A percentile compares a stretch with the other conserved stretches of the same genome.
Evolutionary conservation across 2,888 invertebrate species (phyloP).

Genomic region (Thysanoteuthis rhombus): DNA sequence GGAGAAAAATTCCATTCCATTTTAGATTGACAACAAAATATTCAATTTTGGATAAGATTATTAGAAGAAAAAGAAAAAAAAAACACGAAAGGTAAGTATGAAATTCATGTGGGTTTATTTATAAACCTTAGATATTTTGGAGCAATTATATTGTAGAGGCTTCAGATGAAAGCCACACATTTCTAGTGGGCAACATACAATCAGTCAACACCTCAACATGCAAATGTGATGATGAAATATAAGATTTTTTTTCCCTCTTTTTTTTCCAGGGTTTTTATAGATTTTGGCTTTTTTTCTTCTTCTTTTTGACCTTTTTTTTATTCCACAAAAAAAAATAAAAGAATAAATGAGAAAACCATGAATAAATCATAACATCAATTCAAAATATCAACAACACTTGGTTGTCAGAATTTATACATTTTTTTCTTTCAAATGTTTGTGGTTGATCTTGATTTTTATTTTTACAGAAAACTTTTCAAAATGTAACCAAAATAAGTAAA

Average conservation of each 20-base stretch:
- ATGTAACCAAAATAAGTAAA: neutral
- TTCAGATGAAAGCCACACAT: neutral
- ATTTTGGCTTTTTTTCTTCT: neutral
- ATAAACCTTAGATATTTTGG: slow-evolving; percentile 12
- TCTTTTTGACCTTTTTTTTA: neutral
- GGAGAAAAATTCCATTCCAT: too few relatives aligned
- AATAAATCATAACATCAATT: neutral
- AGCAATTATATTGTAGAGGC: neutral
- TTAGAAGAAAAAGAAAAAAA: neutral
- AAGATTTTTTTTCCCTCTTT: neutral
- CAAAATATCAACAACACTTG: neutral
- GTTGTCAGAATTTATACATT: neutral
- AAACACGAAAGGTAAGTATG: neutral
- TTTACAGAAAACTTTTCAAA: neutral
- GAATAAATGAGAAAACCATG: neutral
- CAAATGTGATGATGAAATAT: neutral
- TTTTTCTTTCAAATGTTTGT: neutral
- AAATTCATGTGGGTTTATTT: slow-evolving; percentile 12
- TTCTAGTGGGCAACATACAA: neutral
- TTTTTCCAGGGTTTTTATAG: neutral
- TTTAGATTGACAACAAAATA: too few relatives aligned
- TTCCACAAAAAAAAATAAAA: neutral
- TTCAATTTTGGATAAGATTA: too few relatives aligned
- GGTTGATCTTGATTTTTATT: neutral
- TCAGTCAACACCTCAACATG: neutral